Evolutionary conservation across 2,113 vertebrate genomes (phyloP).

Genomic region (Perca schrenkii): DNA sequence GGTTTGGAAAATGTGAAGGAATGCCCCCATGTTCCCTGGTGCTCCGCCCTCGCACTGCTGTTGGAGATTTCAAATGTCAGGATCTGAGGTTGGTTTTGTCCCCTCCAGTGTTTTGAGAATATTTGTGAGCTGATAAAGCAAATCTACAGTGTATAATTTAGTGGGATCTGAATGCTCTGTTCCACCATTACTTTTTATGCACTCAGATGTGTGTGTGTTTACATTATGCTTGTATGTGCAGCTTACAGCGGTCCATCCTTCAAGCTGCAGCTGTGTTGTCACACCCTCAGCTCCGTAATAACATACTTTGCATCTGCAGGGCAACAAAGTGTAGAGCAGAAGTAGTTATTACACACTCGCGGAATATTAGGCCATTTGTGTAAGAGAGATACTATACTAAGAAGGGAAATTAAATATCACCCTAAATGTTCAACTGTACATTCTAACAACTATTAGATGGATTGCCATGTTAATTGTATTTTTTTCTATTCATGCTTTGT

Average conservation of each 20-base stretch:
- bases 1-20: slow-evolving; percentile 1
- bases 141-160: neutral
- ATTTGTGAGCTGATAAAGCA: neutral
- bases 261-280: slow-evolving; percentile 19
- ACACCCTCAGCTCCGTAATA: slow-evolving; percentile 18
- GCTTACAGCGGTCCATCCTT: neutral
- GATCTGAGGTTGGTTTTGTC: neutral
- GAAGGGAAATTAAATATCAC: neutral
- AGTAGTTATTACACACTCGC: slow-evolving; percentile 9
- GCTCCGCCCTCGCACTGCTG: neutral
- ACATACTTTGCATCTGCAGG: slow-evolving; percentile 26
- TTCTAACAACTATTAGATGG: too few relatives aligned
- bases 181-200: neutral
- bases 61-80: slow-evolving; percentile 18
- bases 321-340: neutral
- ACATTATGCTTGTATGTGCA: neutral
- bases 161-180: neutral
- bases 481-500: too few relatives aligned
- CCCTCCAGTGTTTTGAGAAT: neutral
- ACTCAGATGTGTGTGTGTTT: neutral
- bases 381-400: neutral
- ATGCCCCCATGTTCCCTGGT: neutral
- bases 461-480: too few relatives aligned
- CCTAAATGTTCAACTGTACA: neutral
- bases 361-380: slow-evolving; percentile 8